A percentile compares a stretch with the other conserved stretches of the same genome.
Evolutionary conservation across 92 coral and sea anemone genomes (phyloP).

Genomic region (Pocillopora grandis): DNA sequence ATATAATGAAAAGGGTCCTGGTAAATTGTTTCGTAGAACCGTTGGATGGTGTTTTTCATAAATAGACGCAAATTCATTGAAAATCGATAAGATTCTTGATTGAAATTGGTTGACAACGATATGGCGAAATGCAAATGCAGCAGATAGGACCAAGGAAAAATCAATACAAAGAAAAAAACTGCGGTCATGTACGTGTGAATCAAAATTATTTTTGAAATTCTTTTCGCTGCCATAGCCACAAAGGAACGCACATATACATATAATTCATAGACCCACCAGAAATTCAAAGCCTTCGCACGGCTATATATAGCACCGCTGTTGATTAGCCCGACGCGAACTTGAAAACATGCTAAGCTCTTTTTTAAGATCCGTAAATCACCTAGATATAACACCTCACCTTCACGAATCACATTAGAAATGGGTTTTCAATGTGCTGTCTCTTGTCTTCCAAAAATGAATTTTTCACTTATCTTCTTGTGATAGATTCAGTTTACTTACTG

Average conservation of each 20-base stretch:
- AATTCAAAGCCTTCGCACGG: not conserved
- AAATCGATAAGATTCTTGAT: no score
- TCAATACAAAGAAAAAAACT: not conserved
- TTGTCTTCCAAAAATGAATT: not conserved
- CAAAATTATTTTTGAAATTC: not conserved
- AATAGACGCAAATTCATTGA: not conserved
- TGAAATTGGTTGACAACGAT: not conserved
- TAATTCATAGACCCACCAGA: not conserved
- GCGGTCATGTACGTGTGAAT: not conserved
- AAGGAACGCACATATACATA: not conserved
- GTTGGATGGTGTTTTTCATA: not conserved
- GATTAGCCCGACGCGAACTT: no score
- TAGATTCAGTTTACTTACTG: slow-evolving; percentile 1
- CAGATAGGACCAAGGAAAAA: not conserved
- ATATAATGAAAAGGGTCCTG: not conserved
- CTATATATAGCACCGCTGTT: no score
- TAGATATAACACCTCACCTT: not conserved
- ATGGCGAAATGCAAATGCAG: not conserved
- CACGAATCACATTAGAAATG: not conserved
- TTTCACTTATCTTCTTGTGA: not conserved
- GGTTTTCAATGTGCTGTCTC: not conserved
- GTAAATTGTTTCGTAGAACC: no score
- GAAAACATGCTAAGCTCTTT: not conserved
- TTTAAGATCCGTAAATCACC: not conserved
- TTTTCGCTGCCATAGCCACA: not conserved